Conservation (phyloP, 1,140 invertebrate genomes). For the Diabrotica undecimpunctata region DNA sequence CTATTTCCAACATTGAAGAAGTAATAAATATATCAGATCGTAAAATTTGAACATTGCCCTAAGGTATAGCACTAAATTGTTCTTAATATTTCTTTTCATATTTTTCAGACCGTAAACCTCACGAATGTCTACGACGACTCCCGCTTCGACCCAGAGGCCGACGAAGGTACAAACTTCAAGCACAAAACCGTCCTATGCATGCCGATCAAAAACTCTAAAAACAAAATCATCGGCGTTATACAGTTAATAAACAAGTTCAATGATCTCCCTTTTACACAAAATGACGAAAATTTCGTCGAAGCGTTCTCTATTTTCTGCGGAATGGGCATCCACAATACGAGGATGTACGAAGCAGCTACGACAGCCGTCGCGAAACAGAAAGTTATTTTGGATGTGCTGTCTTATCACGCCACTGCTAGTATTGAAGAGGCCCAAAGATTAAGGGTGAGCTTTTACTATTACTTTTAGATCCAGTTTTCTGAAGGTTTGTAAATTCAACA, state of each 20-base stretch:
- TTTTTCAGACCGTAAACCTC: conserved; percentile 76
- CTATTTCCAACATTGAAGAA: too few relatives aligned
- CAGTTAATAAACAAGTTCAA: conserved; percentile 92
- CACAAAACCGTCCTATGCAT: conserved; percentile 86
- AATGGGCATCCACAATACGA: conserved; percentile 95
- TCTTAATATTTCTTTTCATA: too few relatives aligned
- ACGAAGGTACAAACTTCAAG: conserved; percentile 71
- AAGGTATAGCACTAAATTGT: too few relatives aligned
- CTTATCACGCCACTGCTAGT: conserved; percentile 92
- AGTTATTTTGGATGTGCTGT: conserved; percentile 91
- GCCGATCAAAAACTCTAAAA: conserved; percentile 87
- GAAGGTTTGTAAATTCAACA: too few relatives aligned
- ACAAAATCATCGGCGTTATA: conserved; percentile 89
- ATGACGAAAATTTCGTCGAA: conserved; percentile 90
- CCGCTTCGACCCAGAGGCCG: conserved; percentile 85
- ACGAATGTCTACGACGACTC: conserved; percentile 86
- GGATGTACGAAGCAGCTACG: conserved; percentile 93
- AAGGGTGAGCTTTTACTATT: conserved; percentile 75
- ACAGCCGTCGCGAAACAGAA: conserved; percentile 93
- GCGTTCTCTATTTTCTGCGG: conserved; percentile 97
- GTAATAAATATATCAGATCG: too few relatives aligned
- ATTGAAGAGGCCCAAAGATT: conserved; percentile 80
- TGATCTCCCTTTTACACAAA: conserved; percentile 81
- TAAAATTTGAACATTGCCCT: too few relatives aligned
- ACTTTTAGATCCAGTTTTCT: conserved; percentile 2